Percentiles rank a stretch among this genome's conserved stretches.
Conservation (phyloP, 2,888 invertebrate genomes). For the Selenia dentaria region DNA sequence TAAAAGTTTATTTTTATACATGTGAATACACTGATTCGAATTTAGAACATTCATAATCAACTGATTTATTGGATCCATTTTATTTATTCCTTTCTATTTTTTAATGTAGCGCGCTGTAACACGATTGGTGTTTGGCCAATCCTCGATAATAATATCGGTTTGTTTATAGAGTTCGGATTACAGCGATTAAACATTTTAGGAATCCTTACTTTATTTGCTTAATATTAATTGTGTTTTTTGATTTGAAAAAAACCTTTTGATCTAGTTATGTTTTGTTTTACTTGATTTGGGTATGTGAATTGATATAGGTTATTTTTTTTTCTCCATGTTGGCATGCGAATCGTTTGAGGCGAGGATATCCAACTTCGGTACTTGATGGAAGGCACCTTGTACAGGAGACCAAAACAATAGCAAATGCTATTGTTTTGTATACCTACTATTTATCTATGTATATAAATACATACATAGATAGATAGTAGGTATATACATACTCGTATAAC, state of each 20-base stretch:
- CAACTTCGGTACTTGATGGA: too few species aligned
- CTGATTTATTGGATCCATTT: conserved; percentile 37
- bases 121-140: conserved; percentile 9
- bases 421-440: too few species aligned
- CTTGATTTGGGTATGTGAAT: too few species aligned
- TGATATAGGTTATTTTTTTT: too few species aligned
- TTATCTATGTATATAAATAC: too few species aligned
- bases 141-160: conserved; percentile 9
- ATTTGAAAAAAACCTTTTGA: conserved; percentile 16
- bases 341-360: too few species aligned
- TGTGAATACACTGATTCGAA: conserved; percentile 26
- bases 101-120: conserved; percentile 10
- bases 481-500: too few species aligned
- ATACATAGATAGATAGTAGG: too few species aligned
- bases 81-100: conserved; percentile 33
- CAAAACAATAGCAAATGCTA: too few species aligned
- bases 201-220: conserved; percentile 6
- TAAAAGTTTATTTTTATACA: neutral
- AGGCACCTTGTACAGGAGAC: too few species aligned
- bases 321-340: too few species aligned
- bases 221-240: conserved; percentile 17
- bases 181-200: conserved; percentile 16
- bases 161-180: conserved; percentile 11
- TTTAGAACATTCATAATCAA: conserved; percentile 35
- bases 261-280: conserved; percentile 1